Base-by-base conservation (phyloP, 2,113 vertebrate genomes). In the Lagopus leucura region DNA sequence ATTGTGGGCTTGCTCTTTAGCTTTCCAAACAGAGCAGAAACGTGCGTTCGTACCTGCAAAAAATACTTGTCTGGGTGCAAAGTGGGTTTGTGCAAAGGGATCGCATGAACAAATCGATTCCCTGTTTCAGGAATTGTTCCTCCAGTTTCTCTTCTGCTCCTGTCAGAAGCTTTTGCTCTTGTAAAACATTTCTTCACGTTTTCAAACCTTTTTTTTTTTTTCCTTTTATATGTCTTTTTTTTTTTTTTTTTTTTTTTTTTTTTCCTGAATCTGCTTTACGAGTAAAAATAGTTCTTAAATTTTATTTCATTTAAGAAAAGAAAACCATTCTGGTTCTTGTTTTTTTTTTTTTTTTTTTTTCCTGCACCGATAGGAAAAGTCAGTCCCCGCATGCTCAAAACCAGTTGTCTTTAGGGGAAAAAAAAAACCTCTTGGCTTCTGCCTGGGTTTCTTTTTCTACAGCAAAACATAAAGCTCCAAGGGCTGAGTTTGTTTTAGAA, bases 401-500 rank as follows among this genome's bases (percentile, higher is more conserved):
- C 24, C 52, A 55, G 55, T 34, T 94, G 40, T 96, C 87, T 87
- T 76, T 57, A 83, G 80, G 91, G 88, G 43, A 91, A 75, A 91
- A 67, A 91, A 40, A 75, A 91, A 91, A 95, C 52, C 82, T 94
- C 88, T 55, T 89, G 87, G 92, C 87, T 93, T 94, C 69, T 96
- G 74, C 90, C 94, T 87, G 87, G 82, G 66, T 95, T 90, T 94
- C 96, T 95, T 95, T 94, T 94, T 94, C 92, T 87, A 84, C 43
- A 95, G 64, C 50, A 83, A 96, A 97, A 94, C 94, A 96, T 95
- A 97, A 95, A 96, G 88, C 80, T 96, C 94, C 95, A 85, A 95
- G 86, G 94, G 64, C 90, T 82, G 73, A 96, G 90, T 95, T 97
- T 97, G 94, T 96, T 98, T 97, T 96, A 85, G 95, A 97, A 97